phyloP scores from a whole-genome alignment of 1,140 invertebrate genomes.

The Capitella teleta region DNA sequence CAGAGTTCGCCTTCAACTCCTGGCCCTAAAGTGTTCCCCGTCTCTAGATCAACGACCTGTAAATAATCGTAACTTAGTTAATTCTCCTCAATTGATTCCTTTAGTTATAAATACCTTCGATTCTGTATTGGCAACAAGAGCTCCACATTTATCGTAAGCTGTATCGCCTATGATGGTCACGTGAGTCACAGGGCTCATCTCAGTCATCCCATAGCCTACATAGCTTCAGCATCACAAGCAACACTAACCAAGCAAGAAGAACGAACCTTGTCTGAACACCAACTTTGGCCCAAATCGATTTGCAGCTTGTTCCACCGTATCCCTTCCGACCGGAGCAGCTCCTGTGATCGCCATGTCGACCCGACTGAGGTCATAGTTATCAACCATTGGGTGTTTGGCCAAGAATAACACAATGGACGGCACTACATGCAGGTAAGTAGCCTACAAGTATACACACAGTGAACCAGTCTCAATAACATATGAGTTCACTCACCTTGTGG shows the following conservation, averaged over 20 bases:
- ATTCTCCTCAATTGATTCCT: too few species aligned
- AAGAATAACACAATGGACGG: constrained; percentile 39
- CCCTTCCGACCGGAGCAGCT: too few species aligned
- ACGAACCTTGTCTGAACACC: too few species aligned
- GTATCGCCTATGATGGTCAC: not conserved
- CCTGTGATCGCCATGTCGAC: too few species aligned
- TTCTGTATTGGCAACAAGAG: constrained; percentile 4
- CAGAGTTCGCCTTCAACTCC: constrained; percentile 46
- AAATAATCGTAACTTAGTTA: too few species aligned
- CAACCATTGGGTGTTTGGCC: constrained; percentile 32
- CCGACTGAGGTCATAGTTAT: constrained; percentile 43
- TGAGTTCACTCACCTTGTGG: constrained; percentile 9
- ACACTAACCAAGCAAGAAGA: too few species aligned
- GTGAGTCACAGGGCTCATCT: constrained; percentile 9
- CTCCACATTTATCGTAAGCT: constrained; percentile 3
- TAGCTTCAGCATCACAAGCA: too few species aligned
- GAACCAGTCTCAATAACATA: too few species aligned
- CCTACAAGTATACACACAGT: too few species aligned
- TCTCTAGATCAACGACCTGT: constrained; percentile 25
- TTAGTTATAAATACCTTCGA: too few species aligned
- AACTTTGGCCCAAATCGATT: too few species aligned
- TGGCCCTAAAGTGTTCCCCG: constrained; percentile 5
- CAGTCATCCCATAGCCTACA: constrained; percentile 10
- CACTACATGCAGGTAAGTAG: constrained; percentile 25
- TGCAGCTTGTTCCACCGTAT: too few species aligned